Percentiles rank a stretch among this genome's conserved stretches.
These are phyloP conservation scores for Cacoxenus indagator DNA, from an alignment of 2,888 invertebrate genomes.

Conservation along the genomic window DNA sequence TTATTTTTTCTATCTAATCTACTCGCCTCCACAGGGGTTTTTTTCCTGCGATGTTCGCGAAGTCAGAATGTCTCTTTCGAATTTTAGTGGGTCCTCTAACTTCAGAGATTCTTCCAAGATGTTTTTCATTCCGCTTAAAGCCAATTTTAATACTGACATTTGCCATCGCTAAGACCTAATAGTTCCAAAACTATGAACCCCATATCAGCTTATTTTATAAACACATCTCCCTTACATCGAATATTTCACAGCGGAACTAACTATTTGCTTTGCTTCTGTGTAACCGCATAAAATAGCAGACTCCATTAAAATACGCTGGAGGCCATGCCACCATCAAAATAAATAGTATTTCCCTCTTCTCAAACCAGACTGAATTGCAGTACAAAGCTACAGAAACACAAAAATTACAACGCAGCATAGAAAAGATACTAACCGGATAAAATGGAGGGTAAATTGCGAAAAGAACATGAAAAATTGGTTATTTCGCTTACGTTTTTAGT, in stretches of 20 bases:
- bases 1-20: too few relatives aligned
- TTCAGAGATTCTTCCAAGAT: too few relatives aligned
- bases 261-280: background rate
- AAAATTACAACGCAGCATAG: background rate
- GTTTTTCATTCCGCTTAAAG: too few relatives aligned
- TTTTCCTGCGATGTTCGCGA: too few relatives aligned
- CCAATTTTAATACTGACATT: background rate
- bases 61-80: too few relatives aligned
- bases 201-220: background rate
- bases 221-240: background rate
- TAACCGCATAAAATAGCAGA: constrained; percentile 6
- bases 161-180: background rate
- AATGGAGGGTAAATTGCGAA: background rate
- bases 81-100: too few relatives aligned
- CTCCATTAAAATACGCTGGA: constrained; percentile 11
- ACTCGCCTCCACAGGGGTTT: too few relatives aligned
- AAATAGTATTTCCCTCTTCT: background rate
- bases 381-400: background rate
- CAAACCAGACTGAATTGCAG: background rate
- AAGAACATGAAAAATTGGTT: constrained; percentile 18
- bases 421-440: background rate
- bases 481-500: constrained; percentile 8
- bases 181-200: background rate
- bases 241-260: constrained; percentile 5
- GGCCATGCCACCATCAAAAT: constrained; percentile 2